Percentiles rank a stretch among this genome's conserved stretches.
These are phyloP conservation scores for Popillia japonica DNA, from an alignment of 1,140 invertebrate genomes.

Conservation along the genomic window DNA sequence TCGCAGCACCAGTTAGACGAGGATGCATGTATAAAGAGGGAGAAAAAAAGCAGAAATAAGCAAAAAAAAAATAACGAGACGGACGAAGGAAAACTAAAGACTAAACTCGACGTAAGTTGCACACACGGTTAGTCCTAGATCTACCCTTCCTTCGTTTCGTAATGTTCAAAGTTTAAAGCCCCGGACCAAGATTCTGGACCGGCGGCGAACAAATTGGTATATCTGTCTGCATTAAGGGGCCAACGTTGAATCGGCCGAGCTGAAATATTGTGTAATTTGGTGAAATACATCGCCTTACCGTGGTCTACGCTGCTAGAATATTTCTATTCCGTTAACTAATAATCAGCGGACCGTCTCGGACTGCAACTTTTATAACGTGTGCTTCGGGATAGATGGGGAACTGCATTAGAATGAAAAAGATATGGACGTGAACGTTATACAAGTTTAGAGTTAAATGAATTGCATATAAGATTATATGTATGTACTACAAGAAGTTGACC, in stretches of 20 bases:
- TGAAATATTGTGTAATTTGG: slow-evolving; percentile 48
- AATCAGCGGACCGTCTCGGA: slow-evolving; percentile 36
- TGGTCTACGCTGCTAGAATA: slow-evolving; percentile 44
- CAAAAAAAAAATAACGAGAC: neutral
- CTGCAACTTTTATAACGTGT: slow-evolving; percentile 42
- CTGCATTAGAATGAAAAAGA: too few species aligned
- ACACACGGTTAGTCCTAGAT: too few species aligned
- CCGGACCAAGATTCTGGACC: slow-evolving; percentile 42
- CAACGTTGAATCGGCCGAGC: slow-evolving; percentile 36
- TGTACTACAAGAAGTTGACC: too few species aligned
- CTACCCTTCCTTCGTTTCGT: slow-evolving; percentile 24
- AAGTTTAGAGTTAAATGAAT: too few species aligned
- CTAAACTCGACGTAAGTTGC: too few species aligned
- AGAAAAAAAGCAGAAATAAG: neutral
- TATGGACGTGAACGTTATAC: too few species aligned
- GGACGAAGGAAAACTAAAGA: too few species aligned
- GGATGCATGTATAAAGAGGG: neutral
- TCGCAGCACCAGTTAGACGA: neutral
- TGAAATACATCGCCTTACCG: slow-evolving; percentile 38
- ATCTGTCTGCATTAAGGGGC: slow-evolving; percentile 49
- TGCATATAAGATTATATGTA: too few species aligned
- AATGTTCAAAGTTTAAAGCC: slow-evolving; percentile 50
- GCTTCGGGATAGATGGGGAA: too few species aligned
- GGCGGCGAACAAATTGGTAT: slow-evolving; percentile 47
- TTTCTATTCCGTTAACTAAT: slow-evolving; percentile 50